Evolutionary conservation across 1,140 invertebrate species (phyloP), one percentile per base, ranked within the genome.

Genomic region (Sogatella furcifera): DNA sequence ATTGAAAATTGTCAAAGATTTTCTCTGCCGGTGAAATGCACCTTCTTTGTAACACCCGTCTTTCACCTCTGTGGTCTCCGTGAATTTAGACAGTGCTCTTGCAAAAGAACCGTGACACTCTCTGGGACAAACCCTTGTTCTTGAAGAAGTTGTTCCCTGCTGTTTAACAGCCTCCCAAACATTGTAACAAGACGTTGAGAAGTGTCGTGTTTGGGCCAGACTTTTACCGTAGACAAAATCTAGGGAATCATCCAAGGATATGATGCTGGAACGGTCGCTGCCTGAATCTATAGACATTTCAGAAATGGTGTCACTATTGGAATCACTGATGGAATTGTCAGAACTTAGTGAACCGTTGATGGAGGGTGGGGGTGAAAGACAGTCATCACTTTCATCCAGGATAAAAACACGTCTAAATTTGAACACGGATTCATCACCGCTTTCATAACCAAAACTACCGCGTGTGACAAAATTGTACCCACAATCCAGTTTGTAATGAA

Each of bases 281-380:
- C 76, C 77, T 13, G 78, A 80, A 64, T 81, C 79, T 11, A 78
- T 77, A 0, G 79, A 80, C 63, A 80, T 78, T 62, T 81, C 79
- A 14, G 77, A 79, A 5, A 80, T 73, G 5, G 76, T 77, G 59
- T 80, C 78, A 52, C 77, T 79, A 52, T 75, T 76, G 43, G 75
- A 76, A 65, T 80, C 78, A 64, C 74, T 76, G 34, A 76, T 76
- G 14, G 69, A 69, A 38, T 67, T 69, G 52, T 67, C 69, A 17
- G 65, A 65, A 49, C 64, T 65, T 42, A 62, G 43, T 13, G 63
- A 62, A 15, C 64, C 65, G 42, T 66, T 64, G 24, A 62, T 63
- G 0, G 63, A 63, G 1, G 61, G 60, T 17, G 65, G 61, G 13
- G 60, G 55, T 9, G 65, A 66, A 5, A 38, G 34, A 41, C 44